Evolutionary conservation across 2,888 invertebrate species (phyloP), one percentile per base, ranked within the genome.

Genomic region (Octonoba sinensis): DNA sequence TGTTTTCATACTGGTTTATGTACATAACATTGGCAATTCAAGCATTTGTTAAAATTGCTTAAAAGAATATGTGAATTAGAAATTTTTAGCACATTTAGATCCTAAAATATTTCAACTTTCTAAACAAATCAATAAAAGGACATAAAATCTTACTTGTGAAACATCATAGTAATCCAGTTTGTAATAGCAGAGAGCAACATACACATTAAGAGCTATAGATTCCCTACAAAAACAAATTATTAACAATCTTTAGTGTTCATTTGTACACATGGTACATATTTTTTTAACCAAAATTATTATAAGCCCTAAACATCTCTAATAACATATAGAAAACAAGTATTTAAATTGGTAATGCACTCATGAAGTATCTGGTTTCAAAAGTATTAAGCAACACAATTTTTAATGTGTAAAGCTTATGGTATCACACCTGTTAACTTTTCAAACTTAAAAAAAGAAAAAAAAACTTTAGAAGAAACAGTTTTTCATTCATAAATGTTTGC

Each of bases 131-230:
- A 27, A 3, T 27, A 3, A 27, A 27, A 27, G 2, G 27, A 27
- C 27, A 56, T n/a, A 12, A n/a, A n/a, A 56, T 78, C 85, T 85
- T 84, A 89, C 90, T 89, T 98, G 97, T 0, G 98, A 97, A 64
- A 97, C 97, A 89, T 99, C 99, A 88, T 97, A 99, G 88, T 97
- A 99, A 89, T 99, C 99, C 87, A 99, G 90, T 89, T 99, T 99
- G 90, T 99, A 99, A 89, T 99, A 99, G 88, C 99, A 99, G 18
- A 99, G 90, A 0, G 98, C 99, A 77, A 99, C 94, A 88, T 99
- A 99, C 3, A 99, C 96, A 89, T 99, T 98, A 81, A 99, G 89
- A 0, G 99, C 99, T 88, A 97, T 90, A 89, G 93, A 96, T 72
- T 95, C 94, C 86, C 96, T 96, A 89, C 44, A 90, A 90, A 77